Evolutionary conservation across 1,140 invertebrate species (phyloP).

Genomic region (Danaus plexippus): DNA sequence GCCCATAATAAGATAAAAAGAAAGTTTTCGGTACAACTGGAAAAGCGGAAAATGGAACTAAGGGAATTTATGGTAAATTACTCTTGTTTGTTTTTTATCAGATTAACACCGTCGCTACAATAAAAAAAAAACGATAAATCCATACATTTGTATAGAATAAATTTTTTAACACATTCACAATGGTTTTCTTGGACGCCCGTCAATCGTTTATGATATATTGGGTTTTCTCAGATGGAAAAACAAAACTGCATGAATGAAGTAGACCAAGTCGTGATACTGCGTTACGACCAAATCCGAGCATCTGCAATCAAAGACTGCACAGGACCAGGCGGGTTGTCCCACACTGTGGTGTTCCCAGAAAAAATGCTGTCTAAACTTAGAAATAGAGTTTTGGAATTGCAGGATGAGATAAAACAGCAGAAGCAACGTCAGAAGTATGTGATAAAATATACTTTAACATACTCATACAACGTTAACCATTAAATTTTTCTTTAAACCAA

Average conservation of each 20-base stretch:
- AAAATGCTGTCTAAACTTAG: conserved; percentile 37
- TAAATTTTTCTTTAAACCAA: not conserved
- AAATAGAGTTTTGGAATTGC: conserved; percentile 45
- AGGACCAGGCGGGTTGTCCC: conserved; percentile 42
- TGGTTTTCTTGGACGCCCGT: not conserved
- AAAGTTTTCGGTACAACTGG: conserved; percentile 51
- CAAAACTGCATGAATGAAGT: conserved; percentile 64
- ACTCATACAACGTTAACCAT: too few species aligned
- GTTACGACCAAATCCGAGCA: conserved; percentile 56
- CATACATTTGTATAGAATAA: too few species aligned
- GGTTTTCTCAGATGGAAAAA: conserved; percentile 54
- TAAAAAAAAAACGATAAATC: too few species aligned
- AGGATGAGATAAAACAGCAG: conserved; percentile 55
- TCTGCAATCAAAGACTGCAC: conserved; percentile 43
- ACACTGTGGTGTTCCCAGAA: conserved; percentile 55
- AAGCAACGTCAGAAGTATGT: conserved; percentile 49
- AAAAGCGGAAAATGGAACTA: conserved; percentile 52
- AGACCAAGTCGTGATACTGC: conserved; percentile 48
- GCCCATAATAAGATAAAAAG: conserved; percentile 55
- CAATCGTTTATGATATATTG: too few species aligned
- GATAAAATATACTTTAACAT: not conserved
- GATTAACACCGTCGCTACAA: too few species aligned
- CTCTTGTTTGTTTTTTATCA: not conserved
- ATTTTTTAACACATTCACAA: too few species aligned
- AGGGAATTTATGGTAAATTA: conserved; percentile 55